Conservation (phyloP, 2,888 invertebrate genomes). For the Cantharis lateralis region DNA sequence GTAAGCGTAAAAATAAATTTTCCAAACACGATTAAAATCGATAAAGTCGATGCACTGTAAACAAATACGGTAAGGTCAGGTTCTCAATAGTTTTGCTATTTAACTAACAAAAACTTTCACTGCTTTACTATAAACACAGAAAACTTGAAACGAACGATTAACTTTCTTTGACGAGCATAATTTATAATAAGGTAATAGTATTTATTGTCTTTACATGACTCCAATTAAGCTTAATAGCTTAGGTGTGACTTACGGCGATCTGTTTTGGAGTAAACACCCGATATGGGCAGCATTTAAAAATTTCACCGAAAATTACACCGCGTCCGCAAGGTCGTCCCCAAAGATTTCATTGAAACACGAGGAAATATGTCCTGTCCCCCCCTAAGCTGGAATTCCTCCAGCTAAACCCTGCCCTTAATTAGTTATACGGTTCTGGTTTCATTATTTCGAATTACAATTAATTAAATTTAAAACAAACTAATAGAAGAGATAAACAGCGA, state of each 20-base stretch:
- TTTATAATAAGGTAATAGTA: neutral
- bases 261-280: no score
- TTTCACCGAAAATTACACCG: no score
- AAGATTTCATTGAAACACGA: no score
- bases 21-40: slow-evolving; percentile 1
- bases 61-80: slow-evolving; percentile 22
- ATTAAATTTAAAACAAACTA: neutral
- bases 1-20: slow-evolving; percentile 2
- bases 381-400: no score
- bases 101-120: slow-evolving; percentile 9
- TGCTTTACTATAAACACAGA: slow-evolving; percentile 2
- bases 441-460: neutral
- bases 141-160: neutral
- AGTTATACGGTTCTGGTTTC: neutral
- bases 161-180: slow-evolving; percentile 10
- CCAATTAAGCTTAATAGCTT: neutral
- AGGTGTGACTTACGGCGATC: neutral
- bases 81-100: neutral
- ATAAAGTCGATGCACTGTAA: slow-evolving; percentile 6
- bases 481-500: neutral
- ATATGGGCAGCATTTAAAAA: no score
- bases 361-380: no score
- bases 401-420: neutral
- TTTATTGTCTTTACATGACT: slow-evolving; percentile 1
- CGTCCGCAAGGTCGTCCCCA: no score